Percentiles rank a stretch among this genome's conserved stretches.
Conservation (phyloP, 2,113 vertebrate species). For the Halichoerus grypus region DNA sequence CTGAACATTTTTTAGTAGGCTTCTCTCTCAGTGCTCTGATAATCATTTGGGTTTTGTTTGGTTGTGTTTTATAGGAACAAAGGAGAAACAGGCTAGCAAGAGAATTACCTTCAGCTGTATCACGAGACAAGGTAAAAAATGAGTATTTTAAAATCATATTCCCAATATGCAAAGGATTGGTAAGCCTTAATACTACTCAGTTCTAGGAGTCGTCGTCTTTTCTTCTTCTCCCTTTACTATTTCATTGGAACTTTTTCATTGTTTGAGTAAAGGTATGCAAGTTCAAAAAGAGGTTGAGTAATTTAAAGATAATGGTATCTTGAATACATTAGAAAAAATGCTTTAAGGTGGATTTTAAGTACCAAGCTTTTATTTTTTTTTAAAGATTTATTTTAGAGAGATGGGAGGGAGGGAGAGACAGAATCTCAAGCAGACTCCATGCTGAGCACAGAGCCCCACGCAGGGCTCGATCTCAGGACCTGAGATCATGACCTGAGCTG, state of each 20-base stretch:
- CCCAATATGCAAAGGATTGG: background rate
- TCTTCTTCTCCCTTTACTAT: background rate
- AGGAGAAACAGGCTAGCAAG: constrained; percentile 95
- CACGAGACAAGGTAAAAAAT: constrained; percentile 95
- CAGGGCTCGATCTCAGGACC: background rate
- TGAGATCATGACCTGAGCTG: background rate
- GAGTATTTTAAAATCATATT: background rate
- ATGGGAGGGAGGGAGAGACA: background rate
- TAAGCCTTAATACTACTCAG: constrained; percentile 19
- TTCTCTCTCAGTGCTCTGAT: constrained; percentile 43
- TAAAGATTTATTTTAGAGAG: background rate
- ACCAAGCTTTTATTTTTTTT: background rate
- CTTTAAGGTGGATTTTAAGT: constrained; percentile 43
- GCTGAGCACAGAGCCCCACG: background rate
- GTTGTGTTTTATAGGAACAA: constrained; percentile 92
- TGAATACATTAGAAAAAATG: constrained; percentile 39
- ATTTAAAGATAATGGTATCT: constrained; percentile 50
- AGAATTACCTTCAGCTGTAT: constrained; percentile 92
- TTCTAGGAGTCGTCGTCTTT: background rate
- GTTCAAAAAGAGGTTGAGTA: constrained; percentile 24
- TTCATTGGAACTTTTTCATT: background rate
- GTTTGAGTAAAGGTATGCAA: constrained; percentile 41
- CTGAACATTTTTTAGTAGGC: constrained; percentile 38
- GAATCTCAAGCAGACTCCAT: background rate
- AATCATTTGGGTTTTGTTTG: constrained; percentile 67